Conservation (phyloP, 1,140 invertebrate genomes). For the Acyrthosiphon pisum region DNA sequence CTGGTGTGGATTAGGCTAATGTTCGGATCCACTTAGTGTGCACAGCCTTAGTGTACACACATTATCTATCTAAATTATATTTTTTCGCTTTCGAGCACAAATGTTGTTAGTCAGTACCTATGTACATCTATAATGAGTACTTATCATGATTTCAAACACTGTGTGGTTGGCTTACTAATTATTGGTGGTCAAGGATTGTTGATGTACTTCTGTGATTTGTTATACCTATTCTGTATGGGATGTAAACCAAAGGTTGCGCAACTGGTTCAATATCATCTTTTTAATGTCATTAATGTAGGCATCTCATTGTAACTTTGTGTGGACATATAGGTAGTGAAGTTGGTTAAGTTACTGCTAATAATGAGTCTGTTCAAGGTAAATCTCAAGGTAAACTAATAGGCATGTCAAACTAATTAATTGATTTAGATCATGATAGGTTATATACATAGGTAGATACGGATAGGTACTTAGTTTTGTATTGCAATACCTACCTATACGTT, state of each 20-base stretch:
- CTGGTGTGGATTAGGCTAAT: too few species aligned
- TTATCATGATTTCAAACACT: neutral
- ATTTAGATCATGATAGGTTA: neutral
- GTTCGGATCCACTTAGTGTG: neutral
- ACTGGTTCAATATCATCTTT: neutral
- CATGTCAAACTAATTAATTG: neutral
- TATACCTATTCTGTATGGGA: neutral
- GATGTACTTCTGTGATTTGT: neutral
- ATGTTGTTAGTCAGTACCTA: neutral
- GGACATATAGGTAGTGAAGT: neutral
- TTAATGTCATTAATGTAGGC: neutral
- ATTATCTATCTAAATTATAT: neutral
- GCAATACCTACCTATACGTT: neutral
- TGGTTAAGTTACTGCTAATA: too few species aligned
- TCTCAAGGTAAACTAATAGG: neutral
- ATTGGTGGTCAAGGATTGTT: neutral
- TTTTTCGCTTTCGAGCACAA: neutral
- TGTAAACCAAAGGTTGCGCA: neutral
- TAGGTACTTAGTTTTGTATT: neutral
- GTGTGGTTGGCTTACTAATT: neutral
- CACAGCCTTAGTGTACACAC: neutral
- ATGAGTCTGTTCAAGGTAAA: neutral
- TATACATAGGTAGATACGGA: neutral
- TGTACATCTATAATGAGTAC: neutral
- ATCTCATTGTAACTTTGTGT: neutral